Percentiles rank a stretch among this genome's conserved stretches.
Evolutionary conservation across 2,113 vertebrate genomes (phyloP).

Genomic region (Nothoprocta pentlandii): DNA sequence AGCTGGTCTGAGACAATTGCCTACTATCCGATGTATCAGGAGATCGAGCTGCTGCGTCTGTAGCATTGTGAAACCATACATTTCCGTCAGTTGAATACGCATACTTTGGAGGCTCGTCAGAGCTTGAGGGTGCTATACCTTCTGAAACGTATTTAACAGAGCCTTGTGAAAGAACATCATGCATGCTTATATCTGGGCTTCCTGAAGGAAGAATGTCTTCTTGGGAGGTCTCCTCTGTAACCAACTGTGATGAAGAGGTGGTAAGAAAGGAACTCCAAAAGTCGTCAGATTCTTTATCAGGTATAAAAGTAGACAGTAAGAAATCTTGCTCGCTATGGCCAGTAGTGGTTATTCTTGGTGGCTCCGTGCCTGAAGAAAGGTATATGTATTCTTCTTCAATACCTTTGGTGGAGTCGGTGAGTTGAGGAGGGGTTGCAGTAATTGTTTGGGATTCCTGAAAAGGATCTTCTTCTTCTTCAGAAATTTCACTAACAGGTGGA

Average conservation of each 20-base stretch:
- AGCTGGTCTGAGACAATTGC: constrained; percentile 52
- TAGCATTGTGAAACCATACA: constrained; percentile 37
- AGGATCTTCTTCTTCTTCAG: constrained; percentile 51
- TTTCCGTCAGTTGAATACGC: constrained; percentile 40
- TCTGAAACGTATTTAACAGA: constrained; percentile 66
- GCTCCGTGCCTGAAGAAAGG: constrained; percentile 65
- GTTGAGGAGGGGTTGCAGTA: constrained; percentile 45
- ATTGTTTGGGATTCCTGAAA: constrained; percentile 41
- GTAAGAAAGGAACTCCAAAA: constrained; percentile 71
- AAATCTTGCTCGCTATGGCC: constrained; percentile 68
- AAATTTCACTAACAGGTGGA: constrained; percentile 54
- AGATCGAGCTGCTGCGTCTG: constrained; percentile 6
- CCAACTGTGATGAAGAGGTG: constrained; percentile 44
- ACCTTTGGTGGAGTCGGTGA: constrained; percentile 48
- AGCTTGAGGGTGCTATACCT: constrained; percentile 45
- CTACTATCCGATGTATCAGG: constrained; percentile 29
- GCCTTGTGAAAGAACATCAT: constrained; percentile 56
- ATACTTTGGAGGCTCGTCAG: constrained; percentile 44
- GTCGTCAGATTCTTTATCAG: constrained; percentile 59
- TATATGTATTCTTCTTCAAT: constrained; percentile 65
- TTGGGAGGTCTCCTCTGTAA: constrained; percentile 60
- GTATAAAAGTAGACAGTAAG: constrained; percentile 66
- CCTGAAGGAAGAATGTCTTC: constrained; percentile 72
- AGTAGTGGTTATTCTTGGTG: constrained; percentile 64
- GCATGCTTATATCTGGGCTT: constrained; percentile 52